Base-by-base conservation (phyloP, 37 sponge, comb jelly and placozoan genomes). In the Cliona cf. orientalis region DNA sequence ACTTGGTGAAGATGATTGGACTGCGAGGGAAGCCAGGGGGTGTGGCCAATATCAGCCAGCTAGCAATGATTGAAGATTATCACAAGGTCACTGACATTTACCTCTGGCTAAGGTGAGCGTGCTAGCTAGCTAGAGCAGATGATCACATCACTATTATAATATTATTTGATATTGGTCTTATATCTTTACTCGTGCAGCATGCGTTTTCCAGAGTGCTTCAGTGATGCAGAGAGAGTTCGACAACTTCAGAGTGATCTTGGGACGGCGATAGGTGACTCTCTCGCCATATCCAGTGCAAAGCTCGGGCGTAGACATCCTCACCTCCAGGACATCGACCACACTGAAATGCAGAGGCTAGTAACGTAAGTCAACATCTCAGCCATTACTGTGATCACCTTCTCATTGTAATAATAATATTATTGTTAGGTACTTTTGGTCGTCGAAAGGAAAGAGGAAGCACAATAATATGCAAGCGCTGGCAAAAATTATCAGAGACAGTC, bases 51-150 rank as follows among this genome's bases (percentile, higher is more conserved):
- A 49, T 49, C 53, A 49, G 53, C 14, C 72, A 71, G 23, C 49
- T 71, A 7, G 29, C 41, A 14, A 9, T n/a, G 19, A 37, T 71
- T 6, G 72, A 71, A n/a, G 29, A 21, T 29, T 25, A 17, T 2
- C 49, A 71, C 49, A 49, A 44, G 5, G 31, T 38, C 14, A 2
- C 44, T 42, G 72, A 71, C 25, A 3, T 71, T 3, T 71, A 71
- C 49, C 72, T 71, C 28, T 71, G 72, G 72, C 72, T 71, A 25
- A 44, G 72, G 72, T 71, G 26, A 35, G 68, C 19, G 23, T 25
- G 26, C 23, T 6, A n/a, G 7, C 7, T 37, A 36, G 6, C 38
- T 68, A 68, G 11, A 49, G 53, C 14, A 49, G 53, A 19, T 19
- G 9, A 19, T 49, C 14, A 19, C 53, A 49, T 14, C 14, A 14